Conservation (phyloP, 2,888 invertebrate genomes). For the Mesorhabditis sp. region DNA sequence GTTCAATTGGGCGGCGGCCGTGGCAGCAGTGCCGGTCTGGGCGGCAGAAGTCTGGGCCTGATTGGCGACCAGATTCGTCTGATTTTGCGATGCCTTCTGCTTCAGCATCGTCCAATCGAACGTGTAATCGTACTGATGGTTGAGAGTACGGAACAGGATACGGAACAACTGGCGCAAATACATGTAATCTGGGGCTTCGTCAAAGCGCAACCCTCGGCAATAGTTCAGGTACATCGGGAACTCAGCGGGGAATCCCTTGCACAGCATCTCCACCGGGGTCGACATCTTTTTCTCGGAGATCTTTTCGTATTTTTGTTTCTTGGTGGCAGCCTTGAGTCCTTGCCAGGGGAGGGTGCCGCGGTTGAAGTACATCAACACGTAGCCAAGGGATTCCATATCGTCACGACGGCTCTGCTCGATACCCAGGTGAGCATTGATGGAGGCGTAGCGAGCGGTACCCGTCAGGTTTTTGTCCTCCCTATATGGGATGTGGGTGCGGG, state of each 20-base stretch:
- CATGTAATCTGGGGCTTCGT: constrained; percentile 98
- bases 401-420: constrained; percentile 55
- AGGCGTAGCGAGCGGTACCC: constrained; percentile 92
- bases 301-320: constrained; percentile 98
- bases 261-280: constrained; percentile 92
- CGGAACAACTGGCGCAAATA: constrained; percentile 96
- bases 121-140: constrained; percentile 70
- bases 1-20: too few relatives aligned
- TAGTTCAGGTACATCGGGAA: constrained; percentile 99
- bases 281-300: constrained; percentile 99
- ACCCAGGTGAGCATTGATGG: constrained; percentile 97
- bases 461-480: constrained; percentile 94
- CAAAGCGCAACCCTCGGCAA: constrained; percentile 93
- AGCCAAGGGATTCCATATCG: constrained; percentile 60
- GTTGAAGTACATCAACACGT: constrained; percentile 99
- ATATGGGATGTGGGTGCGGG: constrained; percentile 87
- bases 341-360: constrained; percentile 87
- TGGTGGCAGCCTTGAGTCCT: constrained; percentile 89
- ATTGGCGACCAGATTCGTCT: constrained; percentile 9
- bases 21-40: too few relatives aligned
- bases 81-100: constrained; percentile 70
- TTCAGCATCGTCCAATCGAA: constrained; percentile 99
- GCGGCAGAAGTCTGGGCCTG: too few relatives aligned
- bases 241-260: constrained; percentile 97
- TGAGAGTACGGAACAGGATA: constrained; percentile 96